Conservation (phyloP, 2,888 invertebrate genomes). For the Epinotia nisella region DNA sequence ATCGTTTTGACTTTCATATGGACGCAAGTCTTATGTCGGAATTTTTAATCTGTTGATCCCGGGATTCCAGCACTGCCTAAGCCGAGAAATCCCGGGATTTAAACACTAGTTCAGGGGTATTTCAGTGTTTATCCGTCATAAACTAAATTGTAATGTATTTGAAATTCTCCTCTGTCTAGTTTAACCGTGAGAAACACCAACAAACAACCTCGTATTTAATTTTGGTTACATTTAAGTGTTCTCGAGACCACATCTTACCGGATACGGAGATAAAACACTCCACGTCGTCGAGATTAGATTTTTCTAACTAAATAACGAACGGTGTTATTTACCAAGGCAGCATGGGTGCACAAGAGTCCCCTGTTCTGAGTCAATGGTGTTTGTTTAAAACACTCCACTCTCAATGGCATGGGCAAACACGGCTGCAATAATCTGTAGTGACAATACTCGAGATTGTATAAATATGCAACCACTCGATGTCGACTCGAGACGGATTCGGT, state of each 20-base stretch:
- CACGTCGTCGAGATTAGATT: slow-evolving; percentile 64
- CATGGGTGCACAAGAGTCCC: slow-evolving; percentile 66
- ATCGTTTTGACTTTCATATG: not conserved
- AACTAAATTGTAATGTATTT: not conserved
- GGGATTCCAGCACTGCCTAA: not conserved
- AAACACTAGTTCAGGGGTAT: not conserved
- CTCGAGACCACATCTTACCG: slow-evolving; percentile 62
- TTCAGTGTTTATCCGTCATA: not conserved
- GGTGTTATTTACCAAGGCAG: slow-evolving; percentile 67
- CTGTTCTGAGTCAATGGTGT: slow-evolving; percentile 72
- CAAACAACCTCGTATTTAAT: slow-evolving; percentile 61
- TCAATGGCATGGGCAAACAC: slow-evolving; percentile 72
- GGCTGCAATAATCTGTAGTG: slow-evolving; percentile 71
- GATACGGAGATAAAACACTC: slow-evolving; percentile 75
- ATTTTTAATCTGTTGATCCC: not conserved
- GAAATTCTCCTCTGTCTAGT: not conserved
- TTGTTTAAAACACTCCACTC: slow-evolving; percentile 76
- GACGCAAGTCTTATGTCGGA: not conserved
- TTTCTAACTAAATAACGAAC: slow-evolving; percentile 70
- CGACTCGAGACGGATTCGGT: slow-evolving; percentile 32
- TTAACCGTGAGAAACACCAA: slow-evolving; percentile 71
- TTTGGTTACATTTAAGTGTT: slow-evolving; percentile 56
- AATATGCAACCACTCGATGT: slow-evolving; percentile 53
- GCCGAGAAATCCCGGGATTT: not conserved
- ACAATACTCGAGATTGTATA: slow-evolving; percentile 64